A percentile compares a stretch with the other conserved stretches of the same genome.
phyloP scores from a whole-genome alignment of 2,888 invertebrate genomes.

The Nephrocerus scutellatus region DNA sequence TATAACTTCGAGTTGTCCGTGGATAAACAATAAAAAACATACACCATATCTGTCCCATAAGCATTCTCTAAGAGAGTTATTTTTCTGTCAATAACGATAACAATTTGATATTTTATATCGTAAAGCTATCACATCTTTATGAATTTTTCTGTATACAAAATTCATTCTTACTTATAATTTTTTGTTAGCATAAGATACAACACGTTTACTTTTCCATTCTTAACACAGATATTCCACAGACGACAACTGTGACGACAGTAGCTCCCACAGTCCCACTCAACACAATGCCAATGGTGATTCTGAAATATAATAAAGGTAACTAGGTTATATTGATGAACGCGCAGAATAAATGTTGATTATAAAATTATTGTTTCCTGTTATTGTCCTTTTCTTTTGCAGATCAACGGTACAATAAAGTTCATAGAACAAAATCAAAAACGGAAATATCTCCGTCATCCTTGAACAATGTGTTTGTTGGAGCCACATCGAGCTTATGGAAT shows the following conservation, averaged over 20 bases:
- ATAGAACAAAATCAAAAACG: conserved; percentile 28
- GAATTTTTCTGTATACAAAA: conserved; percentile 4
- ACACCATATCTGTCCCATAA: background rate
- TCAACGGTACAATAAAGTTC: conserved; percentile 38
- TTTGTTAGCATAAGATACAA: no score
- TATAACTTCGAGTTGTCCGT: no score
- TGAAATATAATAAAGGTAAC: conserved; percentile 45
- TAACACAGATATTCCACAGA: conserved; percentile 45
- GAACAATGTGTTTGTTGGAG: conserved; percentile 29
- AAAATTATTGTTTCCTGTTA: no score
- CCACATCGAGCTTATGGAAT: conserved; percentile 46
- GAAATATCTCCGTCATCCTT: conserved; percentile 24
- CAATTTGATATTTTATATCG: conserved; percentile 4
- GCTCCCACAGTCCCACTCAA: conserved; percentile 44
- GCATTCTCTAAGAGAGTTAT: background rate
- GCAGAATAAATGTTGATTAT: no score
- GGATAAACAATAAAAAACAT: no score
- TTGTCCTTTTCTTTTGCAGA: conserved; percentile 22
- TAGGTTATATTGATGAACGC: no score
- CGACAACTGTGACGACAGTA: conserved; percentile 45
- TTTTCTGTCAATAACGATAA: background rate
- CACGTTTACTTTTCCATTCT: no score
- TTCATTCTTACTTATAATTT: conserved; percentile 4
- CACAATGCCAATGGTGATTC: conserved; percentile 40
- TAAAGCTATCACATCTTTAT: conserved; percentile 16